Evolutionary conservation across 2,888 invertebrate species (phyloP).

Genomic region (Panorpa germanica): DNA sequence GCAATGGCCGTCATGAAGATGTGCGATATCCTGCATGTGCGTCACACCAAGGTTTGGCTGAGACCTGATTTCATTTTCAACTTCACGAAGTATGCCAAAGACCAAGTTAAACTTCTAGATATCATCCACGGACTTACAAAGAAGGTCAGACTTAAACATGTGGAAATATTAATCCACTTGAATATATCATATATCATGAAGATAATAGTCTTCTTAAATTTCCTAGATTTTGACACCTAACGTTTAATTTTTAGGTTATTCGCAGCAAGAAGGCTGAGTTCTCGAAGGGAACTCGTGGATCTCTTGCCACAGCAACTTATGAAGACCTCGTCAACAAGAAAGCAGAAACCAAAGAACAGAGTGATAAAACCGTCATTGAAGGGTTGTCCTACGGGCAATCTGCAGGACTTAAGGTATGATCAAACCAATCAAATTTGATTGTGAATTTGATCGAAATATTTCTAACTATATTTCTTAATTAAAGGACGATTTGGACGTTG

Average conservation of each 20-base stretch:
- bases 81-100: constrained; percentile 52
- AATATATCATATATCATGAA: constrained; percentile 3
- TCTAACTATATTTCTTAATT: no score
- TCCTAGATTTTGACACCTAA: no score
- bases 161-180: constrained; percentile 8
- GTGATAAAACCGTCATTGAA: constrained; percentile 26
- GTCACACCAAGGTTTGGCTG: constrained; percentile 64
- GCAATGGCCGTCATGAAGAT: constrained; percentile 81
- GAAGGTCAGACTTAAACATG: constrained; percentile 30
- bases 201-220: not conserved
- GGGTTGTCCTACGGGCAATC: constrained; percentile 55
- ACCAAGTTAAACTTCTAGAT: constrained; percentile 52
- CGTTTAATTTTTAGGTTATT: constrained; percentile 28
- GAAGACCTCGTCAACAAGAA: constrained; percentile 9
- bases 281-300: constrained; percentile 37
- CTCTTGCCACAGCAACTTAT: constrained; percentile 18
- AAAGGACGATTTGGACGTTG: constrained; percentile 68
- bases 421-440: no score
- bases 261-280: constrained; percentile 59
- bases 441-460: no score
- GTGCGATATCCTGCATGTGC: constrained; percentile 68
- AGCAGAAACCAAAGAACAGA: constrained; percentile 13
- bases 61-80: constrained; percentile 61
- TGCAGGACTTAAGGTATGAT: constrained; percentile 42
- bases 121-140: constrained; percentile 65